These are phyloP conservation scores for Nixonia krombeini DNA, from an alignment of 1,140 invertebrate genomes.

Conservation along the genomic window DNA sequence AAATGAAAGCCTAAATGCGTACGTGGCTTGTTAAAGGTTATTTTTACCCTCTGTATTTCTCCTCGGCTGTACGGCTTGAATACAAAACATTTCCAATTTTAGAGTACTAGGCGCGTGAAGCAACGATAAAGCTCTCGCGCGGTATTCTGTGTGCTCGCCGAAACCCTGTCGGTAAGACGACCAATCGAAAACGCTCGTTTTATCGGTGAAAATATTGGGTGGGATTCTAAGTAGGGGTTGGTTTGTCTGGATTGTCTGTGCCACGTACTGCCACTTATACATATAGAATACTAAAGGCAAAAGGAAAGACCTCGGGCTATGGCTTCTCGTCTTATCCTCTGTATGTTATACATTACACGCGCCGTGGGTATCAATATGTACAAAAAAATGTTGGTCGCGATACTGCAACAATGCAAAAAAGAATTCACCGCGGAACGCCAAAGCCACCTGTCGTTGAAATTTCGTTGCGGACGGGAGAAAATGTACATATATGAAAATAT, in stretches of 20 bases:
- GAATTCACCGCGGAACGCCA: no score
- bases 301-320: slow-evolving; percentile 58
- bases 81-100: slow-evolving; percentile 4
- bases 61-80: neutral
- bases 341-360: slow-evolving; percentile 27
- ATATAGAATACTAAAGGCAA: slow-evolving; percentile 45
- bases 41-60: neutral
- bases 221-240: slow-evolving; percentile 16
- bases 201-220: slow-evolving; percentile 44
- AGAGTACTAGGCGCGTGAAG: neutral
- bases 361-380: slow-evolving; percentile 59
- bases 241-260: slow-evolving; percentile 47
- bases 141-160: slow-evolving; percentile 9
- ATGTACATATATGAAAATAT: no score
- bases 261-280: slow-evolving; percentile 16
- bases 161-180: slow-evolving; percentile 9
- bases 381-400: neutral
- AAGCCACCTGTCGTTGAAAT: no score
- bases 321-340: slow-evolving; percentile 62
- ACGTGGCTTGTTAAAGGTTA: neutral
- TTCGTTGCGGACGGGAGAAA: no score
- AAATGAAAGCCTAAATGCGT: neutral
- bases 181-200: slow-evolving; percentile 51
- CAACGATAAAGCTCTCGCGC: neutral
- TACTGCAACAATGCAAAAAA: no score